Conservation (phyloP, 2,797 vertebrate genomes). For the Pangasius macronema region DNA sequence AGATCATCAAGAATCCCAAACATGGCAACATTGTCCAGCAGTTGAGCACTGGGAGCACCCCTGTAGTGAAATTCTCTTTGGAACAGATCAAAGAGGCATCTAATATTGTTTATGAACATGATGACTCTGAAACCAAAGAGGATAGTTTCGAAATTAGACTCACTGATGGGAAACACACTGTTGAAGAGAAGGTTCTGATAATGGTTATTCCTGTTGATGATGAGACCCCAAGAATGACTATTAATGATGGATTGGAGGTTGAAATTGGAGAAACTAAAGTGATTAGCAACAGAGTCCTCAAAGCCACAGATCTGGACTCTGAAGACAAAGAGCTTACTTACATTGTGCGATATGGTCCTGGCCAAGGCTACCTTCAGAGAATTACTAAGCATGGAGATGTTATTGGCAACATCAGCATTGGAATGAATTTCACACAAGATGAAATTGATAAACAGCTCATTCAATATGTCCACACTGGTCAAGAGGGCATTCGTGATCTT, state of each 20-base stretch:
- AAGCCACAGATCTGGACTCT: slow-evolving; percentile 86
- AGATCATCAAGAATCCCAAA: slow-evolving; percentile 79
- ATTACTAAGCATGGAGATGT: slow-evolving; percentile 75
- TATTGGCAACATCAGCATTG: slow-evolving; percentile 77
- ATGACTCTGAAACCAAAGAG: slow-evolving; percentile 86
- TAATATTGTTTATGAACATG: slow-evolving; percentile 86
- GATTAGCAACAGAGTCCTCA: slow-evolving; percentile 80
- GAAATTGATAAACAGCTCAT: slow-evolving; percentile 84
- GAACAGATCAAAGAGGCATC: slow-evolving; percentile 84
- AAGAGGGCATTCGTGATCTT: slow-evolving; percentile 82
- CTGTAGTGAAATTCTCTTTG: slow-evolving; percentile 76
- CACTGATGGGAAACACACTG: slow-evolving; percentile 79
- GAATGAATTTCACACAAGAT: slow-evolving; percentile 87
- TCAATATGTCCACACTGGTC: slow-evolving; percentile 81
- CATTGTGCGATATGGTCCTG: slow-evolving; percentile 76
- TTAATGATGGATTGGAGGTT: slow-evolving; percentile 83
- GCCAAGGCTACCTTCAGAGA: slow-evolving; percentile 82
- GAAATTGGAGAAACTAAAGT: slow-evolving; percentile 83
- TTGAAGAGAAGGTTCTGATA: slow-evolving; percentile 79
- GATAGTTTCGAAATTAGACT: slow-evolving; percentile 84
- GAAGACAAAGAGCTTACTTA: slow-evolving; percentile 83
- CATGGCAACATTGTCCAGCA: slow-evolving; percentile 83
- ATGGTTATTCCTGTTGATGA: slow-evolving; percentile 85
- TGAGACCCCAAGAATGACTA: slow-evolving; percentile 82
- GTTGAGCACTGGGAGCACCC: slow-evolving; percentile 74